phyloP scores from a whole-genome alignment of 2,797 vertebrate genomes.

The Clarias platycephalus region DNA sequence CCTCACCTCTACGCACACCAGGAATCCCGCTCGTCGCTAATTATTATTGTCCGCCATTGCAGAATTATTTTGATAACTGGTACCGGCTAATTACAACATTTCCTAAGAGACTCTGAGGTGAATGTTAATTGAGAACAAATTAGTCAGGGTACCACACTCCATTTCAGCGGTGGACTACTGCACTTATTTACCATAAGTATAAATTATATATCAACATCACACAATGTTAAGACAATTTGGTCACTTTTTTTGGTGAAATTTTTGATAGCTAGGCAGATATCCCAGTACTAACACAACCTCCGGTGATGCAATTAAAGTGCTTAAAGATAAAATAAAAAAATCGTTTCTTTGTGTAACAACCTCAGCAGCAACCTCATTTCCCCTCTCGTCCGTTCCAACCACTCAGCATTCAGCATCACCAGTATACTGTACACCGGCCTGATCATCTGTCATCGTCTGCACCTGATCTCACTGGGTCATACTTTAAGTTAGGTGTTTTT shows the following conservation, averaged over 20 bases:
- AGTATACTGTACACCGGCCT: too few relatives aligned
- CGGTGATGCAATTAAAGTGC: background rate
- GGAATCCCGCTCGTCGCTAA: constrained; percentile 37
- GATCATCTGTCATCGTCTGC: too few relatives aligned
- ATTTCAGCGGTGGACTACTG: background rate
- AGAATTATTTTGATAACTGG: constrained; percentile 52
- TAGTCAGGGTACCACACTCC: background rate
- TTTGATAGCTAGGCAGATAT: background rate
- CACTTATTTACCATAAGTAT: background rate
- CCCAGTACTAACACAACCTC: background rate
- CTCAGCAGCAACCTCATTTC: too few relatives aligned
- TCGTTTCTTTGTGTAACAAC: too few relatives aligned
- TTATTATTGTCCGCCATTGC: constrained; percentile 43
- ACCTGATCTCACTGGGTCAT: too few relatives aligned
- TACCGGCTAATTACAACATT: constrained; percentile 46
- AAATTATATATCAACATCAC: background rate
- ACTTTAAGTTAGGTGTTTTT: too few relatives aligned
- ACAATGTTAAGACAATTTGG: background rate
- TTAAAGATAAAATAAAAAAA: too few relatives aligned
- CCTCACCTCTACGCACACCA: constrained; percentile 27
- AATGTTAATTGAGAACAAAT: background rate
- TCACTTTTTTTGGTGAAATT: background rate
- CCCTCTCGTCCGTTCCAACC: too few relatives aligned
- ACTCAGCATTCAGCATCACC: too few relatives aligned
- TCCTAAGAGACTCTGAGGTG: background rate